Conservation (phyloP, 2,888 invertebrate genomes). For the Parochlus steinenii region DNA sequence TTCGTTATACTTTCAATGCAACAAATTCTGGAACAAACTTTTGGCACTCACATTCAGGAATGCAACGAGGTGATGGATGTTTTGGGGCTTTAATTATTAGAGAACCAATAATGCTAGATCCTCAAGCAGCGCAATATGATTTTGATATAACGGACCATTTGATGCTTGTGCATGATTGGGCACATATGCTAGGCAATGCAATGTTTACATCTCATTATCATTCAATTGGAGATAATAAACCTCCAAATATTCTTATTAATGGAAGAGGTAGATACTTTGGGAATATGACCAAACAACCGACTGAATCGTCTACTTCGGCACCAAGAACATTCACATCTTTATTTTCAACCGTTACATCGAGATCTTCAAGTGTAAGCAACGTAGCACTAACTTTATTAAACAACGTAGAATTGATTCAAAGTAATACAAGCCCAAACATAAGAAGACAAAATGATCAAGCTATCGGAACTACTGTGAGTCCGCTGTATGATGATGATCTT, state of each 20-base stretch:
- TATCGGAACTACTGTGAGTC: background rate
- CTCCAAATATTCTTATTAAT: constrained; percentile 64
- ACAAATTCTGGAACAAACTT: constrained; percentile 66
- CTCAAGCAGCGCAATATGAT: constrained; percentile 54
- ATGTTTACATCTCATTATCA: constrained; percentile 79
- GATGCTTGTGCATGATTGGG: constrained; percentile 70
- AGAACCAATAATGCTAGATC: constrained; percentile 43
- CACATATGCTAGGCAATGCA: constrained; percentile 48
- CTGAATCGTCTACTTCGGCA: background rate
- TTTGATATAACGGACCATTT: constrained; percentile 60
- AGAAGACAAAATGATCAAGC: too few species aligned
- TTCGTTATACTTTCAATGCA: constrained; percentile 59
- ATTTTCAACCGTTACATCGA: too few species aligned
- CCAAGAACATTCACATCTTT: too few species aligned
- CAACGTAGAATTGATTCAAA: too few species aligned
- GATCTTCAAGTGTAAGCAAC: background rate
- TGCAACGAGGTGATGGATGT: constrained; percentile 74
- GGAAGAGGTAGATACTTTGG: constrained; percentile 46
- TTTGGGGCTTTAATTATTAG: constrained; percentile 65
- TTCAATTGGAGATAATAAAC: constrained; percentile 65
- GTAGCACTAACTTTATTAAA: too few species aligned
- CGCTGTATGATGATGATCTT: background rate
- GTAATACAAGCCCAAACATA: too few species aligned
- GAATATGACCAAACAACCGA: constrained; percentile 1
- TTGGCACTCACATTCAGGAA: constrained; percentile 66